Evolutionary conservation across 2,113 vertebrate species (phyloP), one percentile per base, ranked within the genome.

Genomic region (Siniperca chuatsi): DNA sequence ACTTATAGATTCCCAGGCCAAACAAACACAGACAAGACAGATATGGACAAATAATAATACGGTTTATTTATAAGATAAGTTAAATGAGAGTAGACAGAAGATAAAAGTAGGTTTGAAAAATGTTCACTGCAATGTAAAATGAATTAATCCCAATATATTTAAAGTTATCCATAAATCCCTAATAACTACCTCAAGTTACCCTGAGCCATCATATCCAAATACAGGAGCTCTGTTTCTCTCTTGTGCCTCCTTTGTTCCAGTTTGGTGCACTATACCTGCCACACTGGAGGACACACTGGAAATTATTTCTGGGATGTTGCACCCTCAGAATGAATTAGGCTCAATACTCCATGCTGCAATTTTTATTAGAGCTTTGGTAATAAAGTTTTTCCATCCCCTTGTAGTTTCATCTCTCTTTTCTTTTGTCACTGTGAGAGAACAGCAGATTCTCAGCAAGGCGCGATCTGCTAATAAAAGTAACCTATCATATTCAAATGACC

Each of bases 301-400:
- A 67, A 83, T 50, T 2, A 77, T 68, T 78, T 76, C 58, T 60
- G n/a, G 42, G 68, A 66, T 70, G 77, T 29, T 75, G 55, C 62
- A 71, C 16, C 46, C 46, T 68, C 58, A 71, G 25, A 84, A 66
- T 35, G 40, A 79, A 79, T 69, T 62, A 66, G 21, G 12, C 72
- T 81, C 68, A 61, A 42, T n/a, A 50, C 25, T n/a, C 25, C 4
- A 4, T 21, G 20, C 29, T 60, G 50, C 44, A 84, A 71, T 54
- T 90, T 89, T 82, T 72, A 85, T 68, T 58, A 2, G 15, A 50
- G 40, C 21, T 73, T 78, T 57, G 52, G 20, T 37, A 50, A 70
- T 75, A 65, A 74, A 62, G 3, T 33, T 65, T 21, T 29, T 16
- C 25, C 44, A 66, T 72, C 42, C 10, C 52, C 40, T 18, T 50